phyloP scores from a whole-genome alignment of 2,113 vertebrate genomes.

The Spea bombifrons region DNA sequence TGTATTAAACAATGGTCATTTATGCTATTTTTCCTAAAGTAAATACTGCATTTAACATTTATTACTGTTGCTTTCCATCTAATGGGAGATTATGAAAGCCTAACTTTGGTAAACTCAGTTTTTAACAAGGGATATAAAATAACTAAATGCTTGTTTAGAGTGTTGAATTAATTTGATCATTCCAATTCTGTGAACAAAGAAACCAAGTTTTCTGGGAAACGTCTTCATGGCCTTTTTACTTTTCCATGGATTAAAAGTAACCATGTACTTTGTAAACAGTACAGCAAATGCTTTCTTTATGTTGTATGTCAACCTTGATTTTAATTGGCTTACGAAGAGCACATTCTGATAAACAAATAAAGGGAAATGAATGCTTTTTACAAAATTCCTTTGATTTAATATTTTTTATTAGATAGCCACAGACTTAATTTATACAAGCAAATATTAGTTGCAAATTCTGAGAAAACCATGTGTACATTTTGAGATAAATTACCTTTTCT shows the following conservation, averaged over 20 bases:
- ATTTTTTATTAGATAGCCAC: too few species aligned
- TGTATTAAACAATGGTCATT: too few species aligned
- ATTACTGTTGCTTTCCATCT: too few species aligned
- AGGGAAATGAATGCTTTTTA: slow-evolving; percentile 7
- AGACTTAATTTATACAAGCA: too few species aligned
- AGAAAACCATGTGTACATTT: too few species aligned
- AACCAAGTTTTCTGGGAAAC: slow-evolving; percentile 18
- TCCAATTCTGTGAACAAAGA: slow-evolving; percentile 22
- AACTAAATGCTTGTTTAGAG: slow-evolving; percentile 12
- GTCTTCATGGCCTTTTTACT: slow-evolving; percentile 28
- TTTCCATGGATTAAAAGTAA: slow-evolving; percentile 7
- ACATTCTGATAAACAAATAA: slow-evolving; percentile 28
- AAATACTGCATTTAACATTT: too few species aligned
- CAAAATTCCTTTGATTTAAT: slow-evolving; percentile 14
- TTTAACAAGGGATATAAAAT: too few species aligned
- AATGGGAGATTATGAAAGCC: background rate
- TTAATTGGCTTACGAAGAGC: slow-evolving; percentile 29
- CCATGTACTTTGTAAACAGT: slow-evolving; percentile 17
- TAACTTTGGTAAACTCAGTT: background rate
- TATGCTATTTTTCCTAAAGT: too few species aligned
- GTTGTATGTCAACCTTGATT: slow-evolving; percentile 29
- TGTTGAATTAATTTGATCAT: slow-evolving; percentile 25
- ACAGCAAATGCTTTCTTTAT: slow-evolving; percentile 15
- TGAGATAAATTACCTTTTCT: too few species aligned
- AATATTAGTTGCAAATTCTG: too few species aligned